Base-by-base conservation (phyloP, 2,888 invertebrate genomes). In the Desoria tigrina region DNA sequence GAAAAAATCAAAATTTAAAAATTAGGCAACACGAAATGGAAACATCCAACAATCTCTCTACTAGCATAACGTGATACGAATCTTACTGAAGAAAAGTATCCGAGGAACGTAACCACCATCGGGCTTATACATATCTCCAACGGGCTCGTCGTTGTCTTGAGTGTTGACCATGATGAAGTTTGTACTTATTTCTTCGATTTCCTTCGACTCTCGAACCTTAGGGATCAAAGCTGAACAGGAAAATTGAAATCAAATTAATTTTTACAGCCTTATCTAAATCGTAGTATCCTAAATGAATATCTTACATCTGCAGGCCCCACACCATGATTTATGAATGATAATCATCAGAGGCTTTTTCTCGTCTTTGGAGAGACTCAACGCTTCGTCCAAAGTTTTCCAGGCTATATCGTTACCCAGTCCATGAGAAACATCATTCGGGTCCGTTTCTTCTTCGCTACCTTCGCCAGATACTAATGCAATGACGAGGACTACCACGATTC, bases 21-120 rank as follows among this genome's bases (percentile, higher is more conserved):
- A n/a, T n/a, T n/a, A n/a, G n/a, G n/a, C n/a, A n/a, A n/a, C n/a
- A n/a, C n/a, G n/a, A n/a, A n/a, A n/a, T n/a, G n/a, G n/a, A n/a
- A n/a, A n/a, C n/a, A n/a, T n/a, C n/a, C n/a, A n/a, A n/a, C n/a
- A n/a, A 11, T 42, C 9, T 11, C 18, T n/a, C 24, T 50, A 7
- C 18, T 58, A 45, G 6, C n/a, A n/a, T n/a, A n/a, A n/a, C n/a
- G n/a, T n/a, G n/a, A n/a, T n/a, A n/a, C n/a, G n/a, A n/a, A n/a
- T 21, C 45, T 74, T 77, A 81, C 81, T 83, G 63, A 86, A 80
- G 79, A 88, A 88, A 27, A 88, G 79, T 42, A 88, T 85, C 76
- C 88, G 83, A 3, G 88, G 88, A 78, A 88, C 86, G 74, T 88
- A 88, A 21, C 81, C 83, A 4, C 88, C 88, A 76, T 88, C 88